These are phyloP conservation scores for Burhinus oedicnemus DNA, from an alignment of 2,113 vertebrate species.

Conservation along the genomic window DNA sequence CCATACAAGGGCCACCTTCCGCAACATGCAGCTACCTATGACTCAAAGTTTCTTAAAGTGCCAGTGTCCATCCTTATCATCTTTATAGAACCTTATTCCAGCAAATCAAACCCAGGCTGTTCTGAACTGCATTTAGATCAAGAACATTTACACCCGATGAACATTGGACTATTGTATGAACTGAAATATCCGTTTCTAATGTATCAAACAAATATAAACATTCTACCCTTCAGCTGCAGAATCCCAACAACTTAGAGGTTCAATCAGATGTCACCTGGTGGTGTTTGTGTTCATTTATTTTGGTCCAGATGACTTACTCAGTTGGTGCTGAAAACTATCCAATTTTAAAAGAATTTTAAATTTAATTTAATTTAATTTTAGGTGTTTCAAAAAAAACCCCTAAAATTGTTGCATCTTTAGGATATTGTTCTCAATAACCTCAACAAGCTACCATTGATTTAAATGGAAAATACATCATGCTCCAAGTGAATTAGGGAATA, in stretches of 20 bases:
- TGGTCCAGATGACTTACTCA: neutral
- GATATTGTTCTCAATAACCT: neutral
- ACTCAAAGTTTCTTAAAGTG: neutral
- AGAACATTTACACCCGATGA: neutral
- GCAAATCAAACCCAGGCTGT: neutral
- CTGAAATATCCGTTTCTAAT: neutral
- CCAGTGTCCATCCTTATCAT: fast-evolving
- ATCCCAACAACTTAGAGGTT: neutral
- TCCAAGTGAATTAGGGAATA: neutral
- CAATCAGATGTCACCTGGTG: neutral
- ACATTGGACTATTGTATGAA: neutral
- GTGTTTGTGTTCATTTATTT: neutral
- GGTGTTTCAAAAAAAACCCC: fast-evolving
- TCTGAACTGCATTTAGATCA: neutral
- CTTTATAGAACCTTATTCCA: neutral
- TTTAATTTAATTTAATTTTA: neutral
- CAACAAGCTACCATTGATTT: neutral
- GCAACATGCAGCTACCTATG: neutral
- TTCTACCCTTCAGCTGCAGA: neutral
- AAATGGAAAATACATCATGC: neutral
- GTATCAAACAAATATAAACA: neutral
- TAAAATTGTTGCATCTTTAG: neutral
- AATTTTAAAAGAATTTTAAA: neutral
- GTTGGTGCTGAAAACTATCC: neutral
- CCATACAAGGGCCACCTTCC: neutral